Conservation (phyloP, 2,797 vertebrate species). For the Triplophysa bombifrons region DNA sequence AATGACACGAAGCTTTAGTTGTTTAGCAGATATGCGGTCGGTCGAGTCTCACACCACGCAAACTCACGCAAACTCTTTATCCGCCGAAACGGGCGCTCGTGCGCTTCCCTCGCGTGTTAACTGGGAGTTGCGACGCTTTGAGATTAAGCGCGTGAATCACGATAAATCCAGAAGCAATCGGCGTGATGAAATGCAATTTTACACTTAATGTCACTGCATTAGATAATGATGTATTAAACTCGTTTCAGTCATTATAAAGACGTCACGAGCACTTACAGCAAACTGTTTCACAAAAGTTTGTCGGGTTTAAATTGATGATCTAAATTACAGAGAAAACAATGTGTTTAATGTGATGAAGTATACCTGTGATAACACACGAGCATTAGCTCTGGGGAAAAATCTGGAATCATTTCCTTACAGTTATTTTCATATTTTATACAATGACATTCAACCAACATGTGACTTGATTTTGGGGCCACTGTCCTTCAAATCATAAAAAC, state of each 20-base stretch:
- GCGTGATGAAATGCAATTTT: too few relatives aligned
- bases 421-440: too few relatives aligned
- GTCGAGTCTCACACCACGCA: constrained; percentile 36
- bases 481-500: too few relatives aligned
- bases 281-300: neutral
- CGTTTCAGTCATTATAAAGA: neutral
- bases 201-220: neutral
- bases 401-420: too few relatives aligned
- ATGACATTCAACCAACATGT: too few relatives aligned
- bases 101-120: constrained; percentile 43
- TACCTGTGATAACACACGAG: too few relatives aligned
- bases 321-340: too few relatives aligned
- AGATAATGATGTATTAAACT: neutral
- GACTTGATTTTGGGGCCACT: too few relatives aligned
- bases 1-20: constrained; percentile 62
- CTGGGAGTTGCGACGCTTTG: neutral
- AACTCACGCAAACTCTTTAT: constrained; percentile 22
- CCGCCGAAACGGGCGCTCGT: neutral
- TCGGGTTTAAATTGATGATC: too few relatives aligned
- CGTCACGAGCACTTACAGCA: neutral
- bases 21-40: constrained; percentile 78
- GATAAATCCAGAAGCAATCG: neutral
- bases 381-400: too few relatives aligned
- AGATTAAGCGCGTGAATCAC: constrained; percentile 6
- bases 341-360: too few relatives aligned